Evolutionary conservation across 1,140 invertebrate species (phyloP), one percentile per base, ranked within the genome.

Genomic region (Adelges cooleyi): DNA sequence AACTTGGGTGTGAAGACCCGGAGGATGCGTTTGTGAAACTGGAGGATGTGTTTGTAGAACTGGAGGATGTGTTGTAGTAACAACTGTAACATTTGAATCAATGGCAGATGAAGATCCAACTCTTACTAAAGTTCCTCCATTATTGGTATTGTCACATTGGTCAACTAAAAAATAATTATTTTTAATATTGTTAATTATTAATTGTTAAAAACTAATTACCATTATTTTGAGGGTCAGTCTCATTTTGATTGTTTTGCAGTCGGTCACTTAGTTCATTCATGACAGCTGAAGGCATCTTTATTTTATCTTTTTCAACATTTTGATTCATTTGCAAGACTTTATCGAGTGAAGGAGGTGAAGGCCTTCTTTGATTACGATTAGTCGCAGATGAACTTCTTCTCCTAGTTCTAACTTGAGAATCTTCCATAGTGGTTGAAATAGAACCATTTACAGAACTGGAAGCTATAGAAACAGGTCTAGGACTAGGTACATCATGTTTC

Each of bases 11-110:
- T 46, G 11, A 48, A 46, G 56, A 10, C 38, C 56, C 29, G 29
- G 29, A 6, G 29, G 11, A 75, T 70, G 10, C 76, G 70, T 0
- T n/a, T n/a, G n/a, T n/a, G n/a, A n/a, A 75, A 67, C 1, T 27
- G 46, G 66, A 18, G 67, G 68, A 54, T 72, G 72, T 25, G 69
- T 69, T 40, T 70, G 70, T 40, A 89, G 77, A 2, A 87, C 83
- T 6, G 87, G 86, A 48, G 87, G 87, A 77, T 89, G 87, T 3
- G 80, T 82, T 25, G 86, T 89, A 10, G 73, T 74, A 50, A 89
- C 87, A 3, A 89, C 86, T 2, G 86, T 89, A 20, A 89, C 74
- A 69, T 78, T 70, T 17, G 72, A 69, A 53, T 72, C 71, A n/a
- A 71, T 67, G 6, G 56, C 62, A 13, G 44, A 66, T 50, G 27